Evolutionary conservation across 1,140 invertebrate species (phyloP), one percentile per base, ranked within the genome.

Genomic region (Euura saliciscinereae): DNA sequence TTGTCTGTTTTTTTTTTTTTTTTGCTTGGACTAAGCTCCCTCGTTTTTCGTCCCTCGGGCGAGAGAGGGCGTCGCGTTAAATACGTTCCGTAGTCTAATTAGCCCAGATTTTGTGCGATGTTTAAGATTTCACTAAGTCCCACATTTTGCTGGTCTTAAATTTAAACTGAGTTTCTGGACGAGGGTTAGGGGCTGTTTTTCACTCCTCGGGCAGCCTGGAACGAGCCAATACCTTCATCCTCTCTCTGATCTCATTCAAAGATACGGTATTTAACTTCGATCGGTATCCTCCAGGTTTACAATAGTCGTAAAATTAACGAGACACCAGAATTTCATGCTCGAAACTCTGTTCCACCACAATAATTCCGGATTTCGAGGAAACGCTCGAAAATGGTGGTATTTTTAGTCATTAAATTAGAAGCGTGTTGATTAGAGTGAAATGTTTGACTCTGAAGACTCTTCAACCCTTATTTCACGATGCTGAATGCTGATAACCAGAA

Each of bases 101-200:
- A 59, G 51, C 51, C 51, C 51, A 59, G 51, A 59, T 59, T 59
- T 59, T 59, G 10, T 59, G 51, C 3, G 51, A 59, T 59, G 51
- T 59, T 59, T 59, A 59, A 59, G 51, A 59, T 11, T 59, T 59
- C 13, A 59, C 51, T 59, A n/a, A 59, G 51, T 59, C 51, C 51
- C 46, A 8, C 51, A 59, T 59, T 59, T n/a, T n/a, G 51, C 2
- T 11, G 8, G 51, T 59, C 51, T 59, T 59, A 59, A 59, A 59
- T n/a, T 28, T 28, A 59, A 8, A 8, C 51, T 8, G 51, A n/a
- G 13, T 8, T 59, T 59, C 8, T 59, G 8, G 51, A 59, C 13
- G 51, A 59, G 51, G 51, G 51, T 59, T 59, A 59, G 28, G 28
- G 28, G 28, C 28, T 4, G 13, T 59, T 59, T 59, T 4, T 59